Conservation (phyloP, 1,140 invertebrate genomes). For the Leptestheria dahalacensis region DNA sequence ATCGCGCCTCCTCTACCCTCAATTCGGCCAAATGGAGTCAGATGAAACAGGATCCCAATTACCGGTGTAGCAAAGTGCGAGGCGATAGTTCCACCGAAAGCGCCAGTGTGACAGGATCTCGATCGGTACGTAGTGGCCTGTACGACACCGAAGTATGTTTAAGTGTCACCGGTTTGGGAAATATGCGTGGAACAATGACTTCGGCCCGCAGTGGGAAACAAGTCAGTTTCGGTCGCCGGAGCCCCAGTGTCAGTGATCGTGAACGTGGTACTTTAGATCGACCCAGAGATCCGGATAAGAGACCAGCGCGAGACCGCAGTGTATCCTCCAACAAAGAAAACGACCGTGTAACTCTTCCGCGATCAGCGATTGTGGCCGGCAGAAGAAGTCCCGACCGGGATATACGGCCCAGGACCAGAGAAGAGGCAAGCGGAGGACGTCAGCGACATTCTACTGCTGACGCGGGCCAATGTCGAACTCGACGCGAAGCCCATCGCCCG, state of each 20-base stretch:
- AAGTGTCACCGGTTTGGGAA: constrained; percentile 15
- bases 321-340: constrained; percentile 14
- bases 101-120: constrained; percentile 3
- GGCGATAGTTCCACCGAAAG: constrained; percentile 2
- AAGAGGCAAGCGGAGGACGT: background rate
- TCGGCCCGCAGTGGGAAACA: constrained; percentile 15
- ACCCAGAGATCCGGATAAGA: constrained; percentile 7
- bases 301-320: background rate
- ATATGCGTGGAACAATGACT: constrained; percentile 6
- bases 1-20: background rate
- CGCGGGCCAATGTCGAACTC: background rate
- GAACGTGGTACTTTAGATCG: constrained; percentile 6
- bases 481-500: background rate
- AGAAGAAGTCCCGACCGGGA: constrained; percentile 12
- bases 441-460: background rate
- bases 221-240: constrained; percentile 15
- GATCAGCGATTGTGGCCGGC: constrained; percentile 14
- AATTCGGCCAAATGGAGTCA: constrained; percentile 3
- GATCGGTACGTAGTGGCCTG: constrained; percentile 16
- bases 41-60: background rate
- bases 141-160: constrained; percentile 17
- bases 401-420: background rate
- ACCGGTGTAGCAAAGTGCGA: constrained; percentile 1
- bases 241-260: constrained; percentile 10
- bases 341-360: constrained; percentile 6